Evolutionary conservation across 2,888 invertebrate species (phyloP).

Genomic region (Archips crataeganus): DNA sequence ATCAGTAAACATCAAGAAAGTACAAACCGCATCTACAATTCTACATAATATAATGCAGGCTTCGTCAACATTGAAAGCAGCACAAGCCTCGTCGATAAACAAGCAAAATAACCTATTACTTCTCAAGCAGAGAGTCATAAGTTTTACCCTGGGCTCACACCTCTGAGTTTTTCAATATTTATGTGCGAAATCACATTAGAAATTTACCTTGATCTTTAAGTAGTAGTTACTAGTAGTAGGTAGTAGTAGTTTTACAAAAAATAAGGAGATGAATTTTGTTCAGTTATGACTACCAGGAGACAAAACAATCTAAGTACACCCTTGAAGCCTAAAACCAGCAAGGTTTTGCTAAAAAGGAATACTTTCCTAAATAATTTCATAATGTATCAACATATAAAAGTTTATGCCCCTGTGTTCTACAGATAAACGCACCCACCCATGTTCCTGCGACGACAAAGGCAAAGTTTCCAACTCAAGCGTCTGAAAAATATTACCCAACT

Average conservation of each 20-base stretch:
- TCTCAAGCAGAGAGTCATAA: too few species aligned
- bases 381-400: slow-evolving; percentile 35
- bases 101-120: too few species aligned
- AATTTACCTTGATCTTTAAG: too few species aligned
- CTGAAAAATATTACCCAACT: slow-evolving; percentile 80
- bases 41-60: too few species aligned
- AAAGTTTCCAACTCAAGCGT: slow-evolving; percentile 72
- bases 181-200: too few species aligned
- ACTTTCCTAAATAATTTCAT: slow-evolving; percentile 31
- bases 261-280: neutral
- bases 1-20: too few species aligned
- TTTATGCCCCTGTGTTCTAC: slow-evolving; percentile 31
- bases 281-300: neutral
- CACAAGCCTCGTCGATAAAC: too few species aligned
- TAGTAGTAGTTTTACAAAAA: neutral
- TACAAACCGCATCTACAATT: too few species aligned
- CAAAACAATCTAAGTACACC: neutral
- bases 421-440: slow-evolving; percentile 43
- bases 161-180: too few species aligned
- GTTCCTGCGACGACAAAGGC: slow-evolving; percentile 61
- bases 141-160: too few species aligned
- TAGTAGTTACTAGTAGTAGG: too few species aligned
- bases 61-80: too few species aligned
- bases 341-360: slow-evolving; percentile 6
- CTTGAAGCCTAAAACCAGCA: neutral